Base-by-base conservation (phyloP, 2,888 invertebrate genomes). In the Pyrocoelia pectoralis region DNA sequence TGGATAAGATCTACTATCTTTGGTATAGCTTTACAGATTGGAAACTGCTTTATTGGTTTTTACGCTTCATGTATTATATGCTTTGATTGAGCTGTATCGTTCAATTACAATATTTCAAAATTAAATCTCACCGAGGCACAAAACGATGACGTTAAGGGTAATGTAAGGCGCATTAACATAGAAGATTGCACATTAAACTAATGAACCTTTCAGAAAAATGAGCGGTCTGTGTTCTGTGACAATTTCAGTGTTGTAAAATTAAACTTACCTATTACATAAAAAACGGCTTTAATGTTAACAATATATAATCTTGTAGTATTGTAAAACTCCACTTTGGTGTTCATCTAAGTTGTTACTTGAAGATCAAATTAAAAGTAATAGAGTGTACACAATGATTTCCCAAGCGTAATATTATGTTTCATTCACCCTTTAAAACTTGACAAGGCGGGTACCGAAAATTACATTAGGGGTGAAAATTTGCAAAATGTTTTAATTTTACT, bases 331-430 rank as follows among this genome's bases (percentile, higher is more conserved):
- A n/a, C 33, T 49, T 17, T 49, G 18, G 18, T 24, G 19, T 63
- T 66, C 61, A 63, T 66, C 50, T 59, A 14, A 49, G 59, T 51
- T 64, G 40, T 52, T 64, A 65, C 64, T 65, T 69, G 66, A 54
- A 67, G 60, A 62, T 67, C 65, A 65, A 70, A 70, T 70, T 70
- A 70, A 70, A 70, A 68, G 69, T 70, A 69, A 70, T 65, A 67
- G 68, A 50, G 55, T 65, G 67, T 68, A 70, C 60, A 68, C 70
- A 68, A 68, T 67, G 69, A 69, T 69, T 69, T 70, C 70, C 70
- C 70, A 53, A 33, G 70, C 51, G 70, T 40, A 53, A 61, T 60
- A 67, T 70, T 69, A 66, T 19, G 57, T 64, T 60, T 24, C 68
- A 56, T 55, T 64, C 60, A 66, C 60, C 62, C 63, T 53, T 59